phyloP scores from a whole-genome alignment of 2,888 invertebrate species.

The Aethes cnicana region DNA sequence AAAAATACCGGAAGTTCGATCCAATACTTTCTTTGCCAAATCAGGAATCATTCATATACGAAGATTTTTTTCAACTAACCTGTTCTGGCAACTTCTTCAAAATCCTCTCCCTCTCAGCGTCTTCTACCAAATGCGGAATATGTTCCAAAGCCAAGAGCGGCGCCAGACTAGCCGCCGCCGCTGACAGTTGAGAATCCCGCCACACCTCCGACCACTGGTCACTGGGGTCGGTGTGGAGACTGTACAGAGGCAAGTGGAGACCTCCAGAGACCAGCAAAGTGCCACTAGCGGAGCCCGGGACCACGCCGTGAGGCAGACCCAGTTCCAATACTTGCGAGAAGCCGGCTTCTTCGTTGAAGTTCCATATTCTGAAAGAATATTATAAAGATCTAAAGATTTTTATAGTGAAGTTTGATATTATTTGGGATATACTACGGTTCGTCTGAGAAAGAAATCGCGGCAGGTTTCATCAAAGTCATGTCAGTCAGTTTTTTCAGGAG shows the following conservation, averaged over 20 bases:
- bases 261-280: conserved; percentile 84
- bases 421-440: too few relatives aligned
- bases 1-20: too few relatives aligned
- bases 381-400: too few relatives aligned
- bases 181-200: conserved; percentile 74
- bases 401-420: too few relatives aligned
- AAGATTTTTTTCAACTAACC: too few relatives aligned
- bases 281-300: conserved; percentile 85
- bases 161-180: conserved; percentile 82
- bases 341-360: conserved; percentile 87
- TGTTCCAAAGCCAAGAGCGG: conserved; percentile 81
- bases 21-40: too few relatives aligned
- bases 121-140: conserved; percentile 77
- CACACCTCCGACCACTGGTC: conserved; percentile 72
- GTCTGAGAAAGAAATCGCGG: too few relatives aligned
- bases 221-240: conserved; percentile 59
- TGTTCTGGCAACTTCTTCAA: conserved; percentile 81
- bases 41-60: too few relatives aligned
- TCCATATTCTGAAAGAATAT: conserved; percentile 83
- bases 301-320: conserved; percentile 84
- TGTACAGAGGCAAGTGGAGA: conserved; percentile 80
- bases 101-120: conserved; percentile 73
- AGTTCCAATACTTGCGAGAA: conserved; percentile 86
- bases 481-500: too few relatives aligned
- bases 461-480: too few relatives aligned